Percentiles rank a stretch among this genome's conserved stretches.
These are phyloP conservation scores for Sycophila texana DNA, from an alignment of 2,888 invertebrate genomes.

Conservation along the genomic window DNA sequence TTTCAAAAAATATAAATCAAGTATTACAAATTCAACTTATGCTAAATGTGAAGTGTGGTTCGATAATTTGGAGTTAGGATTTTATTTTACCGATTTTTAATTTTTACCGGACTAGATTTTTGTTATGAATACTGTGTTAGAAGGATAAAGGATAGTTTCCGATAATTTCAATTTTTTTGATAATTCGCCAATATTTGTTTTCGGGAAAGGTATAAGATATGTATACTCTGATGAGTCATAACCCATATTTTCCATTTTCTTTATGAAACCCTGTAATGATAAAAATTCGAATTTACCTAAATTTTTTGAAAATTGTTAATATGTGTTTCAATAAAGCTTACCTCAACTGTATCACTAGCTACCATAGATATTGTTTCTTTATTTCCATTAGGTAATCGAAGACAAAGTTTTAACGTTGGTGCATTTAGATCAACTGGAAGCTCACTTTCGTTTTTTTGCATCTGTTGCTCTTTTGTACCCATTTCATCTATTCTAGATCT, in stretches of 20 bases:
- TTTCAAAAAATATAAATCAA: conserved; percentile 34
- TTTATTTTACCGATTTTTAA: conserved; percentile 24
- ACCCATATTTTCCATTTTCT: conserved; percentile 71
- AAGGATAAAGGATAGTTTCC: conserved; percentile 72
- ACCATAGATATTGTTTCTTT: conserved; percentile 71
- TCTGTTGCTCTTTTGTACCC: conserved; percentile 60
- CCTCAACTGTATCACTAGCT: conserved; percentile 69
- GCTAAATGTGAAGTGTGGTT: conserved; percentile 33
- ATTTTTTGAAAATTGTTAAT: not conserved
- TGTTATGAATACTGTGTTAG: conserved; percentile 74
- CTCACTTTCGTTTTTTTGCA: conserved; percentile 58
- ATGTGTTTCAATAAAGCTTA: conserved; percentile 52
- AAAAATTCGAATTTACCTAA: not conserved
- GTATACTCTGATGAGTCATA: conserved; percentile 69
- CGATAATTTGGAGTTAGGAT: conserved; percentile 29
- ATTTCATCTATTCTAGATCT: conserved; percentile 67
- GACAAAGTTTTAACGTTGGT: conserved; percentile 69
- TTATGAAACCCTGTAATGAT: conserved; percentile 66
- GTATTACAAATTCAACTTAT: conserved; percentile 37
- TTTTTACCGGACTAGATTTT: conserved; percentile 67
- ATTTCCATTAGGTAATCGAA: conserved; percentile 71
- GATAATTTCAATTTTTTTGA: conserved; percentile 66
- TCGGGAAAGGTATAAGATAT: conserved; percentile 71
- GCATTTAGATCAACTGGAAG: conserved; percentile 61
- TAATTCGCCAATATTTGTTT: conserved; percentile 70